Evolutionary conservation across 2,113 vertebrate species (phyloP).

Genomic region (Macroglossus sobrinus): DNA sequence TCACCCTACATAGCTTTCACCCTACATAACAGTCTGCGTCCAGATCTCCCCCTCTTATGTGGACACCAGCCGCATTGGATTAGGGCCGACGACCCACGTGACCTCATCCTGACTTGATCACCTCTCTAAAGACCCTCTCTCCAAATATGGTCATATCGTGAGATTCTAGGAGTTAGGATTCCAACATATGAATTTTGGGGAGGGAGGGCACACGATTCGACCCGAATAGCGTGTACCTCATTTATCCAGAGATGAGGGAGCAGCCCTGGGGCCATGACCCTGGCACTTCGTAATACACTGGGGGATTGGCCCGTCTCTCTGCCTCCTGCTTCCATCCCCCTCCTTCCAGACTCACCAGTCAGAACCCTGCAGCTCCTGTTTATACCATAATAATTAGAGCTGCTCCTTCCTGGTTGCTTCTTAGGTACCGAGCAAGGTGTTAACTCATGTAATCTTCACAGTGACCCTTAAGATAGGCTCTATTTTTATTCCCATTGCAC

Average conservation of each 20-base stretch:
- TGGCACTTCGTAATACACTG: fast-evolving
- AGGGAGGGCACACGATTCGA: background rate
- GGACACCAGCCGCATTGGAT: background rate
- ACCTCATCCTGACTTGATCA: background rate
- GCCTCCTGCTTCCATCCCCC: background rate
- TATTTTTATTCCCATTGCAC: background rate
- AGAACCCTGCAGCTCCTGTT: background rate
- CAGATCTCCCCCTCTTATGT: background rate
- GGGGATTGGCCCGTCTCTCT: background rate
- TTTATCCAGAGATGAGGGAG: background rate
- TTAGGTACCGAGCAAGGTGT: background rate
- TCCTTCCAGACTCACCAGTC: background rate
- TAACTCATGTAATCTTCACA: fast-evolving
- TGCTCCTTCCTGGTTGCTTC: fast-evolving
- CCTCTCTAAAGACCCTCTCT: background rate
- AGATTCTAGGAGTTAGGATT: background rate
- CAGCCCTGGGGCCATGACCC: background rate
- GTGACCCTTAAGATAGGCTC: background rate
- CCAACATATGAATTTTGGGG: background rate
- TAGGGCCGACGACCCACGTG: background rate
- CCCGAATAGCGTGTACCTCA: no score
- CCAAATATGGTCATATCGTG: background rate
- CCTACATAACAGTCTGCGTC: fast-evolving
- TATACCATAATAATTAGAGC: background rate
- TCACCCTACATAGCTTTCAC: no score